These are phyloP conservation scores for Microplitis manilae DNA, from an alignment of 2,888 invertebrate genomes.

Conservation along the genomic window DNA sequence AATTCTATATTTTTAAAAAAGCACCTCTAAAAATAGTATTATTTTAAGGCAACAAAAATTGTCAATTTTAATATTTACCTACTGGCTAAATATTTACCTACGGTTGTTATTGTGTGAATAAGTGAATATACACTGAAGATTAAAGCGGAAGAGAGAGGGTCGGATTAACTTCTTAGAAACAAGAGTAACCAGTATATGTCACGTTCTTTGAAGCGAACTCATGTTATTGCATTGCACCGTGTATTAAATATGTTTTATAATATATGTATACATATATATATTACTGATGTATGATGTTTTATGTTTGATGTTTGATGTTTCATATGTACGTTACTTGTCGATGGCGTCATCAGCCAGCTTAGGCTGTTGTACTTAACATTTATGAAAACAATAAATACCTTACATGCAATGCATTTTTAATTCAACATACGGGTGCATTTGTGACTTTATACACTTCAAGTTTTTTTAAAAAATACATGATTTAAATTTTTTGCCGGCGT, in stretches of 20 bases:
- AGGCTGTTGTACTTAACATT: background rate
- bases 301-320: background rate
- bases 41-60: too few species aligned
- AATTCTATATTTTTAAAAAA: too few species aligned
- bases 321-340: background rate
- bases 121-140: conserved; percentile 2
- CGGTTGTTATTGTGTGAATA: background rate
- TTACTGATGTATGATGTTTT: background rate
- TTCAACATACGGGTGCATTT: too few species aligned
- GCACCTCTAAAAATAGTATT: too few species aligned
- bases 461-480: too few species aligned
- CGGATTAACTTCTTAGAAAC: background rate
- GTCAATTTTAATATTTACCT: too few species aligned
- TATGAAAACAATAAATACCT: background rate
- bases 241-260: background rate
- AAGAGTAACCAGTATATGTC: background rate
- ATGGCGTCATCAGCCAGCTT: conserved; percentile 2
- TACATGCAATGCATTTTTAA: background rate
- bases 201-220: background rate
- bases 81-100: too few species aligned
- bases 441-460: too few species aligned
- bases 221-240: background rate
- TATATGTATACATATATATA: background rate
- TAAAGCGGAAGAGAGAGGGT: background rate
- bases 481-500: too few species aligned